Evolutionary conservation across 2,797 vertebrate species (phyloP).

Genomic region (Ciconia nigra): DNA sequence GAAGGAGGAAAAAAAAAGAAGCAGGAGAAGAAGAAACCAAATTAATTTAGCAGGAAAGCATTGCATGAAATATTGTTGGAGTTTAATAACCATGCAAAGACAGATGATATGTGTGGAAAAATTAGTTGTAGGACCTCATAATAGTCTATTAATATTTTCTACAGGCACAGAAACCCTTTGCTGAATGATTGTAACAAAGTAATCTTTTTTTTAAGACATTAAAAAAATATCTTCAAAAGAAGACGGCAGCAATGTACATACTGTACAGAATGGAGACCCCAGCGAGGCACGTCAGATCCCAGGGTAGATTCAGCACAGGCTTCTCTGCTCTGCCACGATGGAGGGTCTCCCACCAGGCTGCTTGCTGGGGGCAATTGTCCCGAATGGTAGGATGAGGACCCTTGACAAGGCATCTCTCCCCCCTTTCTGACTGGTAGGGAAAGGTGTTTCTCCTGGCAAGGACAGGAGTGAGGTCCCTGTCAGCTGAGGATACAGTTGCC

Average conservation of each 20-base stretch:
- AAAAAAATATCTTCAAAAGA: constrained; percentile 79
- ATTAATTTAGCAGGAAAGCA: constrained; percentile 83
- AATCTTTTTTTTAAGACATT: constrained; percentile 70
- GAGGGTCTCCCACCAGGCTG: background rate
- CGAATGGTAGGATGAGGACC: accelerated
- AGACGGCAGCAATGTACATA: constrained; percentile 40
- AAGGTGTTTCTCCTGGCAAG: background rate
- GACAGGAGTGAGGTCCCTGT: background rate
- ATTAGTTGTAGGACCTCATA: constrained; percentile 87
- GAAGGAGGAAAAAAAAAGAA: constrained; percentile 75
- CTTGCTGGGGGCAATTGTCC: background rate
- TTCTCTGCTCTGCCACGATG: background rate
- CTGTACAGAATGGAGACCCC: constrained; percentile 18
- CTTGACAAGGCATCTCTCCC: background rate
- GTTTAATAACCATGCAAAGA: constrained; percentile 84
- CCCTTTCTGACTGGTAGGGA: no score
- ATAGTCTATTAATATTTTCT: constrained; percentile 84
- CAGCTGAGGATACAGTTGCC: background rate
- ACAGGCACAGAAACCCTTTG: constrained; percentile 78
- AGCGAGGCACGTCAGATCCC: background rate
- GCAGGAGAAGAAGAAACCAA: constrained; percentile 80
- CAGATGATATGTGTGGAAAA: constrained; percentile 84
- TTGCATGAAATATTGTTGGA: constrained; percentile 86
- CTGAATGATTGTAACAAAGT: constrained; percentile 80
- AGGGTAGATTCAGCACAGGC: background rate